phyloP scores from a whole-genome alignment of 2,888 invertebrate genomes.

The Sarcophaga rosellei region DNA sequence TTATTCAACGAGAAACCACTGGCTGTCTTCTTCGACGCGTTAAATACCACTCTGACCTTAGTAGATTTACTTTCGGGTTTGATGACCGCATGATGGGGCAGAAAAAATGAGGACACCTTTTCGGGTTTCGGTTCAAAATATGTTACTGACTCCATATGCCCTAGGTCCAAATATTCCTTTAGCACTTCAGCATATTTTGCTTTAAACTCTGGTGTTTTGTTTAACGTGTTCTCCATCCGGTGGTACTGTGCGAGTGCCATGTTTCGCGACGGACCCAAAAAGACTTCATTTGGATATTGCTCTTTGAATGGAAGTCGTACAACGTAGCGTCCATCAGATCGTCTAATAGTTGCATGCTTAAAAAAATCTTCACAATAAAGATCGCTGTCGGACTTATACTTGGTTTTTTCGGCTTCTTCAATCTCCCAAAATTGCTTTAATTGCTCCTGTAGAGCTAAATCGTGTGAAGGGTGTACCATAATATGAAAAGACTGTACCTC shows the following conservation, averaged over 20 bases:
- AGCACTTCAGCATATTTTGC: too few relatives aligned
- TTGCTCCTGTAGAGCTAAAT: too few relatives aligned
- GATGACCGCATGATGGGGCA: slow-evolving; percentile 46
- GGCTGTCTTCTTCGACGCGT: slow-evolving; percentile 59
- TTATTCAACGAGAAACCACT: slow-evolving; percentile 54
- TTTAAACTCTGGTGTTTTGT: too few relatives aligned
- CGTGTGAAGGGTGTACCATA: too few relatives aligned
- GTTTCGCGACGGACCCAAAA: slow-evolving; percentile 14
- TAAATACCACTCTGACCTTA: slow-evolving; percentile 47
- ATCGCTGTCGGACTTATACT: background rate
- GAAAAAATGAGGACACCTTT: background rate
- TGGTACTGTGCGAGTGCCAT: background rate
- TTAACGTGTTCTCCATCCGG: too few relatives aligned
- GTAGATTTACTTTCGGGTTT: too few relatives aligned
- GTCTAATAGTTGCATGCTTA: background rate
- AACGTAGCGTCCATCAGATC: too few relatives aligned
- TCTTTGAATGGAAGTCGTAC: background rate
- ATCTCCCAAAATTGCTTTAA: too few relatives aligned
- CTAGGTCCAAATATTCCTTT: too few relatives aligned
- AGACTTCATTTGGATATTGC: background rate
- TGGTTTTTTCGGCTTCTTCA: background rate
- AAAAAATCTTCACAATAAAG: background rate
- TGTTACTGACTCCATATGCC: background rate
- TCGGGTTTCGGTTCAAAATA: background rate
- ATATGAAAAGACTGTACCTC: too few relatives aligned